A percentile compares a stretch with the other conserved stretches of the same genome.
These are phyloP conservation scores for Drosophila tripunctata DNA, from an alignment of 2,888 invertebrate species.

Conservation along the genomic window DNA sequence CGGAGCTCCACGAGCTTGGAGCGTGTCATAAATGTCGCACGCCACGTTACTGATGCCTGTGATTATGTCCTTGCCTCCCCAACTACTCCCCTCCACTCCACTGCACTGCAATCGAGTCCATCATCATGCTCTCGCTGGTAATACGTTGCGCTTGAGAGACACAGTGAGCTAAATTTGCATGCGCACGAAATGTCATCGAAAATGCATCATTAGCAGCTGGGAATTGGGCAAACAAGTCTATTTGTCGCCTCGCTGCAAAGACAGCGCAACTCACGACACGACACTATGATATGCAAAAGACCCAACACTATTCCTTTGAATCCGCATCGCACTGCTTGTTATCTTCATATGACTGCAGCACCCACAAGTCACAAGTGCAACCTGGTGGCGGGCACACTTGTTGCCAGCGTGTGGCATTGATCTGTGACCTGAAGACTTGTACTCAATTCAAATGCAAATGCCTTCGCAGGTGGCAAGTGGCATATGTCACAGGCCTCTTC, in stretches of 20 bases:
- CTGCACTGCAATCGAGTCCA: too few species aligned
- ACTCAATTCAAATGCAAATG: constrained; percentile 72
- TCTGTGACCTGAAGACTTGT: constrained; percentile 51
- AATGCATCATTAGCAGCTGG: constrained; percentile 81
- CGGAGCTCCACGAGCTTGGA: constrained; percentile 37
- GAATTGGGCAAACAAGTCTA: constrained; percentile 80
- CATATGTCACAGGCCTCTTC: neutral
- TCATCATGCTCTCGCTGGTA: constrained; percentile 4
- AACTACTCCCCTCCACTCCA: neutral
- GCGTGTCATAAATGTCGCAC: constrained; percentile 79
- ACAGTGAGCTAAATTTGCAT: constrained; percentile 62
- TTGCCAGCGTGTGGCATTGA: constrained; percentile 74
- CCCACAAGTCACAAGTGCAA: constrained; percentile 43
- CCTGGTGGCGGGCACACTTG: constrained; percentile 60
- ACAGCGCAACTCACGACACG: constrained; percentile 40
- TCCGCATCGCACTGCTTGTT: too few species aligned
- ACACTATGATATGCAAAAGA: constrained; percentile 69
- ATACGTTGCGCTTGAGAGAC: constrained; percentile 47
- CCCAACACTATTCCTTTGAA: neutral
- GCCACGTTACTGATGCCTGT: constrained; percentile 77
- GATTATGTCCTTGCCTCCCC: constrained; percentile 55
- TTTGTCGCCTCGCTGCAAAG: constrained; percentile 67
- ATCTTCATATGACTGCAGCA: constrained; percentile 11
- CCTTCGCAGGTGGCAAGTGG: neutral
- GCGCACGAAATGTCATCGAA: constrained; percentile 73